A percentile compares a stretch with the other conserved stretches of the same genome.
Evolutionary conservation across 1,140 invertebrate species (phyloP).

Genomic region (Zeugodacus cucurbitae): DNA sequence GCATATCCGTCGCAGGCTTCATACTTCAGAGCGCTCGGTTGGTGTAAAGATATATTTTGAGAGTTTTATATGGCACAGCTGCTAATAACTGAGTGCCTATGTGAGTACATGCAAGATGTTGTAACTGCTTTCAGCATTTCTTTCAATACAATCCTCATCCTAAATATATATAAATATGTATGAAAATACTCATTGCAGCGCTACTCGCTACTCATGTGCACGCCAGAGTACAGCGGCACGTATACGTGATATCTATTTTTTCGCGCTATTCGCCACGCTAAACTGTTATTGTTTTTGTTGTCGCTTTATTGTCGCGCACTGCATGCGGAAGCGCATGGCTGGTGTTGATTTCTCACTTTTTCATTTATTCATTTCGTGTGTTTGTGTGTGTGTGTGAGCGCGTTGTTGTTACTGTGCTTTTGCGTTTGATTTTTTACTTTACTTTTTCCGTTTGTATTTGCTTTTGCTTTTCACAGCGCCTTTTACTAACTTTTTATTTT

Average conservation of each 20-base stretch:
- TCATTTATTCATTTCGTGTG: background rate
- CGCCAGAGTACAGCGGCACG: background rate
- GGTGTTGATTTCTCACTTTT: constrained; percentile 27
- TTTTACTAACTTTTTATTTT: background rate
- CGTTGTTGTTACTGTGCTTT: too few species aligned
- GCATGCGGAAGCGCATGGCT: constrained; percentile 44
- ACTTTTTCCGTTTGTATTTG: background rate
- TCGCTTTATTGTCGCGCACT: constrained; percentile 38
- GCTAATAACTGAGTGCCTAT: background rate
- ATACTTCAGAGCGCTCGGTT: background rate
- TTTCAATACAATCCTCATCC: background rate
- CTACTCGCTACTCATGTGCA: background rate
- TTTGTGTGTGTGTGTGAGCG: background rate
- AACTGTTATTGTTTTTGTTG: background rate
- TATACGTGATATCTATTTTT: constrained; percentile 14
- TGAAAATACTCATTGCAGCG: background rate
- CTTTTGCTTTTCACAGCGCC: background rate
- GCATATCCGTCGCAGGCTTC: background rate
- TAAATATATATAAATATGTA: background rate
- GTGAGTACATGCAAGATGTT: background rate
- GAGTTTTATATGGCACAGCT: background rate
- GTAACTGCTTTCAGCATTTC: background rate
- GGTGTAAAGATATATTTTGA: background rate
- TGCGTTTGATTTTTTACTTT: background rate
- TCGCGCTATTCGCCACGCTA: background rate